Conservation (phyloP, 1,140 invertebrate species). For the Drosophila triauraria region DNA sequence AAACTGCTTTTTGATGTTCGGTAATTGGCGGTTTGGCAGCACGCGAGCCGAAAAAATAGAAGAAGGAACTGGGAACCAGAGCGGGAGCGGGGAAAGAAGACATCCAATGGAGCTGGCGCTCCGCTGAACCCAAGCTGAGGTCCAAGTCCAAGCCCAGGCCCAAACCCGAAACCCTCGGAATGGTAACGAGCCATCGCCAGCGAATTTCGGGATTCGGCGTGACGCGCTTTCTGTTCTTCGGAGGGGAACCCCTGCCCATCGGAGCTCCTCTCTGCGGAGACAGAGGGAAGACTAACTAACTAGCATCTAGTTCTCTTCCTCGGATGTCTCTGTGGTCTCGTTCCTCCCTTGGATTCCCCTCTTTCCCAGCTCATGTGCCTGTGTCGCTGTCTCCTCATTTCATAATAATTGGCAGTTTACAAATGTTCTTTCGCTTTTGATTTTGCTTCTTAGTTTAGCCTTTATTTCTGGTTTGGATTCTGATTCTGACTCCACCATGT, state of each 20-base stretch:
- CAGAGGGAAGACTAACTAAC: slow-evolving; percentile 34
- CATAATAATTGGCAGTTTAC: slow-evolving; percentile 83
- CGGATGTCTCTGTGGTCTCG: slow-evolving; percentile 64
- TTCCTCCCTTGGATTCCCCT: background rate
- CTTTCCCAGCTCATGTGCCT: slow-evolving; percentile 19
- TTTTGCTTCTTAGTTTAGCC: slow-evolving; percentile 63
- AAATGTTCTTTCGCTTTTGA: slow-evolving; percentile 79
- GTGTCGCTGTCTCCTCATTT: slow-evolving; percentile 70
- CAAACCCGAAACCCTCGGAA: slow-evolving; percentile 43
- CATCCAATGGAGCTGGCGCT: slow-evolving; percentile 60
- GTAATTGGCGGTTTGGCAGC: slow-evolving; percentile 83
- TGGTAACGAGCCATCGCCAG: slow-evolving; percentile 68
- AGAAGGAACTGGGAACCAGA: background rate
- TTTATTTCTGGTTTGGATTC: slow-evolving; percentile 10
- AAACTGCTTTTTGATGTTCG: slow-evolving; percentile 82
- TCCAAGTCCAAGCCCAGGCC: slow-evolving; percentile 12
- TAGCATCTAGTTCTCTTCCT: slow-evolving; percentile 53
- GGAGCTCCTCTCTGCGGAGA: too few species aligned
- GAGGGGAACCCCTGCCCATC: slow-evolving; percentile 4
- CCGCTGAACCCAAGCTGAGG: slow-evolving; percentile 24
- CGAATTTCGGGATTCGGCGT: slow-evolving; percentile 67
- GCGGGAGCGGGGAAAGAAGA: slow-evolving; percentile 3
- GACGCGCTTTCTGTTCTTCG: slow-evolving; percentile 70
- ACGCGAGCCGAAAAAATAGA: slow-evolving; percentile 68
- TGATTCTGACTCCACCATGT: slow-evolving; percentile 14